These are phyloP conservation scores for Ceratoteleas bidentatus DNA, from an alignment of 1,140 invertebrate genomes.

Conservation along the genomic window DNA sequence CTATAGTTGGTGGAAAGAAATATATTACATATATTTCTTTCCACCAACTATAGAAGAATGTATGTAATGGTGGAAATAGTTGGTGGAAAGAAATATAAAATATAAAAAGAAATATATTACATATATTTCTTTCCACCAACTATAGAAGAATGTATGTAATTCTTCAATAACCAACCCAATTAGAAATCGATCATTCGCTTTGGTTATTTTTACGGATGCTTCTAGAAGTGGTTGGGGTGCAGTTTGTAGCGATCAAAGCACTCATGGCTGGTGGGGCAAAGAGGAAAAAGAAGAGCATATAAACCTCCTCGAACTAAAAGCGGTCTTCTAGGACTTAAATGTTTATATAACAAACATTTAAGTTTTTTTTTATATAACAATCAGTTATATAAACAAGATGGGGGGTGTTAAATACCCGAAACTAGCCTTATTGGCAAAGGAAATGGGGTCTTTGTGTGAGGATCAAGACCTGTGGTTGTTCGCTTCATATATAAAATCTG, in stretches of 20 bases:
- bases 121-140: no score
- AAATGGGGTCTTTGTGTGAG: neutral
- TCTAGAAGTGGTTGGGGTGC: neutral
- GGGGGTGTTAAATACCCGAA: neutral
- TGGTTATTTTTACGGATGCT: neutral
- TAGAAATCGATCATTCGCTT: no score
- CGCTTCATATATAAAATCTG: neutral
- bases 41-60: no score
- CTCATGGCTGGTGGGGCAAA: neutral
- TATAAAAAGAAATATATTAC: no score
- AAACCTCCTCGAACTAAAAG: no score
- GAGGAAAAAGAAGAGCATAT: neutral
- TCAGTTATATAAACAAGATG: neutral
- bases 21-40: no score
- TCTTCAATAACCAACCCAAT: no score
- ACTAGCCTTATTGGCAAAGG: neutral
- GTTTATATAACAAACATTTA: neutral
- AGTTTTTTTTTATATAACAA: no score
- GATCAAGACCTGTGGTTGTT: neutral
- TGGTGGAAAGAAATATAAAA: no score
- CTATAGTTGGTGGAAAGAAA: no score
- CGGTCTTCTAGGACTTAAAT: neutral
- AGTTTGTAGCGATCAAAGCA: neutral
- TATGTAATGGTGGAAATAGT: no score
- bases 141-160: no score